Evolutionary conservation across 2,888 invertebrate species (phyloP).

Genomic region (Mythimna ferrago): DNA sequence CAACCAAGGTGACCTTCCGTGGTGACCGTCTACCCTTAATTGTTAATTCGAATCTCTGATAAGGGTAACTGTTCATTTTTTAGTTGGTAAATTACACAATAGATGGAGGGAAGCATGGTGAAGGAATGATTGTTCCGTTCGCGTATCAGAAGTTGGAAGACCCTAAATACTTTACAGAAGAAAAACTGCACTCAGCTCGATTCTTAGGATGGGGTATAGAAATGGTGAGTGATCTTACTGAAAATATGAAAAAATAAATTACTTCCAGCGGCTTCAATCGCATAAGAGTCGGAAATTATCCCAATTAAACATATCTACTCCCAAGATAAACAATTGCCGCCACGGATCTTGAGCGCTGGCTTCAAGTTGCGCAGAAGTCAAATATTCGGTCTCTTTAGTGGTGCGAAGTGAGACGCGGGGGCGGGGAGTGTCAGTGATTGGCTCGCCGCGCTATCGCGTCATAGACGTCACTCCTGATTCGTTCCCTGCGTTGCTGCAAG

Average conservation of each 20-base stretch:
- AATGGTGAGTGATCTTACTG: constrained; percentile 17
- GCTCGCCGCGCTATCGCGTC: too few relatives aligned
- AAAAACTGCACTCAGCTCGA: constrained; percentile 37
- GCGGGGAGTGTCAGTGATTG: too few relatives aligned
- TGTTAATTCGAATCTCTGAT: not conserved
- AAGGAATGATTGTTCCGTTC: constrained; percentile 27
- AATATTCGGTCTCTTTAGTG: too few relatives aligned
- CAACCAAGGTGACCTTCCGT: too few relatives aligned
- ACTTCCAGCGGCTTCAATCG: not conserved
- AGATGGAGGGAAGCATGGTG: constrained; percentile 18
- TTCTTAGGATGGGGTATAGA: constrained; percentile 48
- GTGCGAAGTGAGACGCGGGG: too few relatives aligned
- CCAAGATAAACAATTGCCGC: too few relatives aligned
- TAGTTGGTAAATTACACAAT: constrained; percentile 42
- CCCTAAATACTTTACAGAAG: constrained; percentile 38
- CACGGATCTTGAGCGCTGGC: too few relatives aligned
- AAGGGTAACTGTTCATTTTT: constrained; percentile 2
- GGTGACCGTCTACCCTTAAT: too few relatives aligned
- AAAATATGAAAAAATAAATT: not conserved
- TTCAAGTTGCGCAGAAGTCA: too few relatives aligned
- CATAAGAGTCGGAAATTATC: too few relatives aligned
- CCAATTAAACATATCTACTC: not conserved
- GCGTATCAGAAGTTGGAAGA: constrained; percentile 46
- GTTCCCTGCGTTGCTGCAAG: too few relatives aligned
- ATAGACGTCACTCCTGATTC: too few relatives aligned